Conservation (phyloP, 2,888 invertebrate species). For the Eupithecia exiguata region DNA sequence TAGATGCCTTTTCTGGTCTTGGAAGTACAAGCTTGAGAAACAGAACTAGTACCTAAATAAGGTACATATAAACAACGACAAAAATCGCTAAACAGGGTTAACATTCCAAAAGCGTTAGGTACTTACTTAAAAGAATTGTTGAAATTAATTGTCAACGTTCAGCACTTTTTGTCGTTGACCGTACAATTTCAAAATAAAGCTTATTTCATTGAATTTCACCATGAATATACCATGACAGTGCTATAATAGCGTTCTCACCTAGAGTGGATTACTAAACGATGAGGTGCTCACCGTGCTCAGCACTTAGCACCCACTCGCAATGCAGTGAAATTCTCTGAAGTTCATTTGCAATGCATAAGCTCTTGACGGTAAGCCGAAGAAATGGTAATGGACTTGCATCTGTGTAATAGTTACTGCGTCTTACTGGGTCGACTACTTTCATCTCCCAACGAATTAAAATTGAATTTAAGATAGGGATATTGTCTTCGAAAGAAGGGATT, state of each 20-base stretch:
- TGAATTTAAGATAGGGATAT: background rate
- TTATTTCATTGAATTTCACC: slow-evolving; percentile 6
- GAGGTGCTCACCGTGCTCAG: slow-evolving; percentile 12
- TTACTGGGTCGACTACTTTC: background rate
- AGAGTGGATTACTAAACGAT: slow-evolving; percentile 32
- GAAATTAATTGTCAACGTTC: background rate
- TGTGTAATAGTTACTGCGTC: slow-evolving; percentile 9
- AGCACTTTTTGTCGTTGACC: background rate
- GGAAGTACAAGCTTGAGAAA: background rate
- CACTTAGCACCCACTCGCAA: slow-evolving; percentile 20
- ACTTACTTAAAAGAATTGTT: background rate
- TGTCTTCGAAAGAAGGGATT: background rate
- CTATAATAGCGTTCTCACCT: slow-evolving; percentile 27
- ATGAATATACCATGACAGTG: slow-evolving; percentile 22
- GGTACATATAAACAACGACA: background rate
- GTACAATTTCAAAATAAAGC: background rate
- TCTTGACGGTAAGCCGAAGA: slow-evolving; percentile 17
- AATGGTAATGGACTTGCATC: slow-evolving; percentile 27
- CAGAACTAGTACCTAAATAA: background rate
- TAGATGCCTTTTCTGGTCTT: background rate
- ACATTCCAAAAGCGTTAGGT: background rate
- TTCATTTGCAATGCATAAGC: slow-evolving; percentile 36
- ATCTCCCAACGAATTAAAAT: slow-evolving; percentile 3
- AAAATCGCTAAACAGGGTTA: background rate
- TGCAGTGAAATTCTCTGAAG: slow-evolving; percentile 25